Conservation (phyloP, 30 jellyfish, hydroid and myxozoan species). For the Turritopsis rubra region DNA sequence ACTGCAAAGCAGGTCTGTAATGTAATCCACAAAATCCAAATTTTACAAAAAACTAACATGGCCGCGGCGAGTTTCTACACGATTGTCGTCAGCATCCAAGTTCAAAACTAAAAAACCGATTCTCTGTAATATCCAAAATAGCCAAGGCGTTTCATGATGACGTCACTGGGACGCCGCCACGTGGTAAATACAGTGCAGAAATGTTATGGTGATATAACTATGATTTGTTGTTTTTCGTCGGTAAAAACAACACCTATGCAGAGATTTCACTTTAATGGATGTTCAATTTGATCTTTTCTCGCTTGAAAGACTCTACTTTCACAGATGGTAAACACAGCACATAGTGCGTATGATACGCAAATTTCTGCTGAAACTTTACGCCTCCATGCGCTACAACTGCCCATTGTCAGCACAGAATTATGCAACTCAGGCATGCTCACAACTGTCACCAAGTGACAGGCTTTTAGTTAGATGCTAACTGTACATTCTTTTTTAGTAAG, state of each 20-base stretch:
- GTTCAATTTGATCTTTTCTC: constrained; percentile 27
- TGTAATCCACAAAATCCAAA: constrained; percentile 2
- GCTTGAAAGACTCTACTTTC: constrained; percentile 28
- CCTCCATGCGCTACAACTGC: not conserved
- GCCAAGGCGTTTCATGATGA: not conserved
- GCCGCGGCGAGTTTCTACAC: no score
- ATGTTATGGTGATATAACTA: not conserved
- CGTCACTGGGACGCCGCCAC: not conserved
- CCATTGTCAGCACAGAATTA: not conserved
- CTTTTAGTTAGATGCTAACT: not conserved
- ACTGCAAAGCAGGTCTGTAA: constrained; percentile 9
- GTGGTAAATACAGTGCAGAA: not conserved
- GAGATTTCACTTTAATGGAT: not conserved
- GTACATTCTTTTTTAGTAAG: no score
- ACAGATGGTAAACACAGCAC: not conserved
- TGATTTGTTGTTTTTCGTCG: not conserved
- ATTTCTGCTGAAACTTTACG: not conserved
- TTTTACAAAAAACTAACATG: not conserved
- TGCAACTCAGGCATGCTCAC: not conserved
- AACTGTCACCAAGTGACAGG: not conserved
- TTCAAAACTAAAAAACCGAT: not conserved
- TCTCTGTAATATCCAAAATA: not conserved
- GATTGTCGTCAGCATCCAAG: not conserved
- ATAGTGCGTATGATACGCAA: constrained; percentile 5
- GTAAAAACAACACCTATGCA: not conserved